phyloP scores from a whole-genome alignment of 2,888 invertebrate species.

The Acleris literana region DNA sequence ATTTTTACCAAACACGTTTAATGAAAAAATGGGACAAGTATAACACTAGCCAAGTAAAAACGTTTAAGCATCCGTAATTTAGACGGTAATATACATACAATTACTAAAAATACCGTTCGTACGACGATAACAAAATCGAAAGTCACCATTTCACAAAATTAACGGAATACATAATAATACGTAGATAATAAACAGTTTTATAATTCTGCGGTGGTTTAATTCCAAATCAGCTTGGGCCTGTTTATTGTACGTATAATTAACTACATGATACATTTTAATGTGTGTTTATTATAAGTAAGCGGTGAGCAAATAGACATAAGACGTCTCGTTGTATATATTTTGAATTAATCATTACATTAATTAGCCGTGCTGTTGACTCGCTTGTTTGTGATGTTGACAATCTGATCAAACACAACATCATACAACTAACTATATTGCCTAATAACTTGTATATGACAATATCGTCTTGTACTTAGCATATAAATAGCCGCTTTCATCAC shows the following conservation, averaged over 20 bases:
- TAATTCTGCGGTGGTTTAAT: conserved; percentile 7
- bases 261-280: conserved; percentile 11
- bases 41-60: too few species aligned
- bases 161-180: too few species aligned
- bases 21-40: too few species aligned
- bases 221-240: background rate
- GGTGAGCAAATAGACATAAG: conserved; percentile 63
- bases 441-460: conserved; percentile 47
- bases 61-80: too few species aligned
- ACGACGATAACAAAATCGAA: too few species aligned
- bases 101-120: too few species aligned
- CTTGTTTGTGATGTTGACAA: conserved; percentile 71
- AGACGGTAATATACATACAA: too few species aligned
- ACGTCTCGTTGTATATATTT: conserved; percentile 67
- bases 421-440: conserved; percentile 62
- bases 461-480: conserved; percentile 8
- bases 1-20: too few species aligned
- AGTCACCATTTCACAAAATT: too few species aligned
- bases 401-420: conserved; percentile 71
- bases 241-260: background rate
- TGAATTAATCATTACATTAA: conserved; percentile 77
- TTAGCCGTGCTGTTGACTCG: conserved; percentile 74
- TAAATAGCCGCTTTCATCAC: background rate
- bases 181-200: background rate
- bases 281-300: conserved; percentile 18